Percentiles rank a stretch among this genome's conserved stretches.
Conservation (phyloP, 2,797 vertebrate species). For the Miichthys miiuy region DNA sequence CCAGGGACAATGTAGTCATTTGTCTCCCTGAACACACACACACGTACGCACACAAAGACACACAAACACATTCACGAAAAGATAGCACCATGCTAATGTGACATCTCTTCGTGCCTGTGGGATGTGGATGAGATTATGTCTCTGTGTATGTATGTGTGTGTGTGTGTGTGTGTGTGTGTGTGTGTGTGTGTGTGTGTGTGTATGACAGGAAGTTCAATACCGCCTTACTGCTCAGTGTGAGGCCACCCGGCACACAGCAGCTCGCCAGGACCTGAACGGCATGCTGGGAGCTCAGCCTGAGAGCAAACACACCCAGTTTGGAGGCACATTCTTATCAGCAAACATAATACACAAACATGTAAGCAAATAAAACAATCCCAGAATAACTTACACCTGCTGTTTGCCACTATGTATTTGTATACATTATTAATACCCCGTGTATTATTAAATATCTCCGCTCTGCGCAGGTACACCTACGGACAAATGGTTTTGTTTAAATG, state of each 20-base stretch:
- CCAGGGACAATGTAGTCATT: slow-evolving; percentile 71
- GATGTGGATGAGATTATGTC: slow-evolving; percentile 55
- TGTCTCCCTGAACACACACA: slow-evolving; percentile 60
- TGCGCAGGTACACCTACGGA: slow-evolving; percentile 34
- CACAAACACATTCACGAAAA: slow-evolving; percentile 29
- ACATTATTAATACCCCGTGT: slow-evolving; percentile 35
- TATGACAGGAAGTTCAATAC: slow-evolving; percentile 73
- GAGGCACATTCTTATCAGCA: slow-evolving; percentile 24
- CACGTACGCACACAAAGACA: not conserved
- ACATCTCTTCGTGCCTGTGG: slow-evolving; percentile 42
- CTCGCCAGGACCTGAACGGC: slow-evolving; percentile 52
- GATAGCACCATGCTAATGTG: slow-evolving; percentile 64
- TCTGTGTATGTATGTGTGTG: slow-evolving; percentile 18
- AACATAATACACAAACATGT: slow-evolving; percentile 25
- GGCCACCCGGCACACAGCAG: slow-evolving; percentile 28
- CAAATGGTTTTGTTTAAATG: slow-evolving; percentile 5
- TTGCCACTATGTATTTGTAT: slow-evolving; percentile 6
- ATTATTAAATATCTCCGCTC: slow-evolving; percentile 19
- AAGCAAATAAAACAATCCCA: slow-evolving; percentile 47
- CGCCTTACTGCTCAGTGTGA: slow-evolving; percentile 45
- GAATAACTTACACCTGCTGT: slow-evolving; percentile 27
- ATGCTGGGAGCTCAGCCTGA: slow-evolving; percentile 65
- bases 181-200: not conserved
- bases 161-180: slow-evolving; percentile 23
- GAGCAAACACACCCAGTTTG: slow-evolving; percentile 48